These are phyloP conservation scores for Castor canadensis DNA, from an alignment of 2,113 vertebrate genomes.

Conservation along the genomic window DNA sequence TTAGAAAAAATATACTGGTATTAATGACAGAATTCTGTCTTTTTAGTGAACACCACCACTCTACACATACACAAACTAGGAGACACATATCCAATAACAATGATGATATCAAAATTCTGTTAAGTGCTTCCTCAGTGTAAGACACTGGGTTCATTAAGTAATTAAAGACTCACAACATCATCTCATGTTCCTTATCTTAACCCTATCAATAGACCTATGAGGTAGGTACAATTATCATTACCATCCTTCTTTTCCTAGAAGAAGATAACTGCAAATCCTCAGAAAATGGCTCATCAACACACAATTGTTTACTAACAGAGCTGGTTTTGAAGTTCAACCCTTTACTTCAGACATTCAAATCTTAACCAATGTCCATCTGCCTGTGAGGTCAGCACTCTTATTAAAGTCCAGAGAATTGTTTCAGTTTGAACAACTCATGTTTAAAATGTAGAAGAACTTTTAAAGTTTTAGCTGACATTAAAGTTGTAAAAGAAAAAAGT, in stretches of 20 bases:
- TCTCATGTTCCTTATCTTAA: background rate
- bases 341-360: background rate
- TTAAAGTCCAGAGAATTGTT: background rate
- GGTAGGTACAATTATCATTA: background rate
- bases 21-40: background rate
- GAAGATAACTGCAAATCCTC: background rate
- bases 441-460: background rate
- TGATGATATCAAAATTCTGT: background rate
- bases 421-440: background rate
- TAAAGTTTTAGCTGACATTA: background rate
- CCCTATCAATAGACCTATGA: background rate
- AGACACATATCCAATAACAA: background rate
- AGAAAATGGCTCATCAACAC: background rate
- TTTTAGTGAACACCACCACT: background rate
- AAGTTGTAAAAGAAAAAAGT: background rate
- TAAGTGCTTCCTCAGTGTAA: background rate
- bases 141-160: background rate
- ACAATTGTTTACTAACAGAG: accelerated
- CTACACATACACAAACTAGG: background rate
- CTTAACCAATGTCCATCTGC: background rate
- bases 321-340: background rate
- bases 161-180: background rate
- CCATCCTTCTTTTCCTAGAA: background rate
- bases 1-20: background rate
- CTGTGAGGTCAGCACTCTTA: background rate